Percentiles rank a stretch among this genome's conserved stretches.
These are phyloP conservation scores for Theocolax elegans DNA, from an alignment of 1,140 invertebrate species.

Conservation along the genomic window DNA sequence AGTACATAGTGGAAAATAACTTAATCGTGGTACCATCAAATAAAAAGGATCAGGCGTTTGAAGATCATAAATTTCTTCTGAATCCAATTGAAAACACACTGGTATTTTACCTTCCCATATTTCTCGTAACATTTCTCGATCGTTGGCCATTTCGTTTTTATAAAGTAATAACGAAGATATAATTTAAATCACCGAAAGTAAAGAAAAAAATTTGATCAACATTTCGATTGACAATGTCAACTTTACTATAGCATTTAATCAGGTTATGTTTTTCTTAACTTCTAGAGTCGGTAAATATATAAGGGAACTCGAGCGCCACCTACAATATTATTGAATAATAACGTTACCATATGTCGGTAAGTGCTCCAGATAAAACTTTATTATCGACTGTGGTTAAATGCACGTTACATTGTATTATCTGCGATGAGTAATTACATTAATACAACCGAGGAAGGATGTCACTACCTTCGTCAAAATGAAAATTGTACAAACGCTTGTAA, in stretches of 20 bases:
- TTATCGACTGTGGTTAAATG: neutral
- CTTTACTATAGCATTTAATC: neutral
- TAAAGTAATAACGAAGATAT: neutral
- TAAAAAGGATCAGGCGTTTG: conserved; percentile 93
- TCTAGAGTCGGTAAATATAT: neutral
- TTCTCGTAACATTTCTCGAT: conserved; percentile 91
- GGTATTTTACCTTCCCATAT: conserved; percentile 96
- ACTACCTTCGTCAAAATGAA: too few species aligned
- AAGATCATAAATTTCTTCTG: conserved; percentile 88
- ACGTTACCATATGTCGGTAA: neutral
- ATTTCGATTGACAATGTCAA: conserved; percentile 8
- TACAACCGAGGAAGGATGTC: too few species aligned
- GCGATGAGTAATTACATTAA: too few species aligned
- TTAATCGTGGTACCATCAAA: conserved; percentile 93
- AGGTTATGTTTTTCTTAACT: conserved; percentile 37
- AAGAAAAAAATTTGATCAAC: conserved; percentile 11
- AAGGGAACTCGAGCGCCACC: neutral
- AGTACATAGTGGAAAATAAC: conserved; percentile 95
- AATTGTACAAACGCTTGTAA: too few species aligned
- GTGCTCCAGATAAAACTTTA: neutral
- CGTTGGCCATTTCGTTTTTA: conserved; percentile 80
- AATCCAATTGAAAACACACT: conserved; percentile 87
- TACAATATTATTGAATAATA: neutral
- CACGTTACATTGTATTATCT: too few species aligned
- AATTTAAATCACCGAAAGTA: conserved; percentile 17